phyloP scores from a whole-genome alignment of 2,888 invertebrate genomes.

The Leptopilina myrica region DNA sequence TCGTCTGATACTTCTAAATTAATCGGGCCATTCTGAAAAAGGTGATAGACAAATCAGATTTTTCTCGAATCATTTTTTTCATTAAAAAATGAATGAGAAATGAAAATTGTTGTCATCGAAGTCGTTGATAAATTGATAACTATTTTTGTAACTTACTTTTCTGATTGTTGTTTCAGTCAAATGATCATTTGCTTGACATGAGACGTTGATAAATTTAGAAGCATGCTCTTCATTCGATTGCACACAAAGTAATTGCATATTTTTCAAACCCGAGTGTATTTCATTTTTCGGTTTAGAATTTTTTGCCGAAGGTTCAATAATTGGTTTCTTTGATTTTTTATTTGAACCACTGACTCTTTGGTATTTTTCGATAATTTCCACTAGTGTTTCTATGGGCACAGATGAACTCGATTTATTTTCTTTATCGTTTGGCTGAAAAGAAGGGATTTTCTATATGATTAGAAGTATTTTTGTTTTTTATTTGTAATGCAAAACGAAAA shows the following conservation, averaged over 20 bases:
- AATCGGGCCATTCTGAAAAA: constrained; percentile 39
- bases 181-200: constrained; percentile 56
- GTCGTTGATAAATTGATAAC: too few species aligned
- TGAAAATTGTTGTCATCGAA: neutral
- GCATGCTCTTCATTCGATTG: constrained; percentile 54
- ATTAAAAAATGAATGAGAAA: neutral
- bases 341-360: constrained; percentile 40
- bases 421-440: constrained; percentile 52
- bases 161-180: constrained; percentile 38
- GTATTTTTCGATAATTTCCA: constrained; percentile 61
- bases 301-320: neutral
- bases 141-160: constrained; percentile 28
- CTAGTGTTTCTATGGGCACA: constrained; percentile 58
- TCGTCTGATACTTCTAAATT: constrained; percentile 59
- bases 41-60: neutral
- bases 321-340: neutral
- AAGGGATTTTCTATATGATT: neutral
- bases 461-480: too few species aligned
- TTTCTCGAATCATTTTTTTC: too few species aligned
- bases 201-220: constrained; percentile 53
- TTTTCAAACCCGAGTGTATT: constrained; percentile 54
- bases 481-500: too few species aligned
- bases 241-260: constrained; percentile 63
- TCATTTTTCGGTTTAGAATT: neutral
- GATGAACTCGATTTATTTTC: constrained; percentile 53